A percentile compares a stretch with the other conserved stretches of the same genome.
Conservation (phyloP, 2,113 vertebrate genomes). For the Burhinus bistriatus region DNA sequence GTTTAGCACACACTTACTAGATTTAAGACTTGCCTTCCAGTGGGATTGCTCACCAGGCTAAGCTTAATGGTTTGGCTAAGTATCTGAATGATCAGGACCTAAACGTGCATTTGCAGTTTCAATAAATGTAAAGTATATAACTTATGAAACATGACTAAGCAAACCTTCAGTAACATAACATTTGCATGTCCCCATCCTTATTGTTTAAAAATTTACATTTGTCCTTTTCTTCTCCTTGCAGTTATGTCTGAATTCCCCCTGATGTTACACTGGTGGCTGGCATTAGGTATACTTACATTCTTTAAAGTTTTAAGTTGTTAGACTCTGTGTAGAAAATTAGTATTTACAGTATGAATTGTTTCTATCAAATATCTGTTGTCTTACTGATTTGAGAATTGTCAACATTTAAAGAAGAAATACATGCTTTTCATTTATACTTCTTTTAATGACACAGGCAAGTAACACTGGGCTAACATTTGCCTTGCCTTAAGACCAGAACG, state of each 20-base stretch:
- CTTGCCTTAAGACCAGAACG: neutral
- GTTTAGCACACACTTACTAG: neutral
- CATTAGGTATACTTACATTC: slow-evolving; percentile 74
- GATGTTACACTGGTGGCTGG: slow-evolving; percentile 85
- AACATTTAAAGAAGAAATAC: neutral
- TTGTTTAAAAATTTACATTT: neutral
- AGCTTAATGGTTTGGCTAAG: neutral
- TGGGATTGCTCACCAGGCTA: neutral
- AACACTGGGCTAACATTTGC: neutral
- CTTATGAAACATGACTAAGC: neutral
- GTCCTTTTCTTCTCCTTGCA: slow-evolving; percentile 58
- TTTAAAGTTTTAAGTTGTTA: neutral
- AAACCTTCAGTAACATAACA: too few relatives aligned
- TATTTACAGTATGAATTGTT: neutral
- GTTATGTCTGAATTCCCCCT: slow-evolving; percentile 85
- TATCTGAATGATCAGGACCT: neutral
- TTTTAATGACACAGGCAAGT: neutral
- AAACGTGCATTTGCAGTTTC: neutral
- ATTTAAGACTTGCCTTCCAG: neutral
- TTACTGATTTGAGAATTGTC: neutral
- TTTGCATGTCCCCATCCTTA: neutral
- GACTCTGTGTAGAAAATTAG: neutral
- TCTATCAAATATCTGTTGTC: neutral
- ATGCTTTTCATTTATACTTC: neutral
- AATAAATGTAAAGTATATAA: neutral